Conservation (phyloP, 2,797 vertebrate genomes). For the Danio tinwini region DNA sequence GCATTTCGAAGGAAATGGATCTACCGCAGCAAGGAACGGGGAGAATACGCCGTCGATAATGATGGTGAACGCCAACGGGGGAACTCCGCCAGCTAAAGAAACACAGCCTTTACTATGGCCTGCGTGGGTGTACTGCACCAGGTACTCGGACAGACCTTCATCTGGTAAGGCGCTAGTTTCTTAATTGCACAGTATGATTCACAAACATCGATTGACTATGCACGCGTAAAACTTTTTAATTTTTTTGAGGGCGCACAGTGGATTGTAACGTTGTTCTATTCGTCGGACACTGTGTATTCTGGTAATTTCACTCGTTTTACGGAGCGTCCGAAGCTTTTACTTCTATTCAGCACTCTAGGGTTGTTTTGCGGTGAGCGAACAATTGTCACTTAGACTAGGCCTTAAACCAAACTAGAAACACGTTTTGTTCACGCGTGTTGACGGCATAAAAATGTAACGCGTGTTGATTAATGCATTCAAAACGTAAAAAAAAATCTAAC, state of each 20-base stretch:
- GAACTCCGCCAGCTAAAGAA: constrained; percentile 81
- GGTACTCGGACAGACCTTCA: constrained; percentile 96
- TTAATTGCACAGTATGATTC: constrained; percentile 23
- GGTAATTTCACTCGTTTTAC: neutral
- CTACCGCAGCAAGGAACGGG: constrained; percentile 76
- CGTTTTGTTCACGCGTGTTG: neutral
- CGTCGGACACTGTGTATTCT: neutral
- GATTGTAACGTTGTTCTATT: neutral
- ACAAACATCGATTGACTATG: neutral
- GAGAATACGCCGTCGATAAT: constrained; percentile 85
- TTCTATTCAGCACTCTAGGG: neutral
- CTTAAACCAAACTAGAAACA: constrained; percentile 1
- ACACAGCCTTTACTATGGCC: constrained; percentile 91
- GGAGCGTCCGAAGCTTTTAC: neutral
- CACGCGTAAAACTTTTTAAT: neutral
- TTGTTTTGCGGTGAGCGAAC: neutral
- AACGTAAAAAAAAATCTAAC: neutral
- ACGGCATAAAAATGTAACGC: neutral
- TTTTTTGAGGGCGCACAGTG: neutral
- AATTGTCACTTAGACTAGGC: neutral
- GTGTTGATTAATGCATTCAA: neutral
- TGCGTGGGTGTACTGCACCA: constrained; percentile 97
- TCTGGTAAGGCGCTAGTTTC: constrained; percentile 87
- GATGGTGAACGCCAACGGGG: constrained; percentile 85
- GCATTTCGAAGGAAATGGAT: constrained; percentile 76